A percentile compares a stretch with the other conserved stretches of the same genome.
Evolutionary conservation across 2,888 invertebrate species (phyloP).

Genomic region (Scaptomyza reducta): DNA sequence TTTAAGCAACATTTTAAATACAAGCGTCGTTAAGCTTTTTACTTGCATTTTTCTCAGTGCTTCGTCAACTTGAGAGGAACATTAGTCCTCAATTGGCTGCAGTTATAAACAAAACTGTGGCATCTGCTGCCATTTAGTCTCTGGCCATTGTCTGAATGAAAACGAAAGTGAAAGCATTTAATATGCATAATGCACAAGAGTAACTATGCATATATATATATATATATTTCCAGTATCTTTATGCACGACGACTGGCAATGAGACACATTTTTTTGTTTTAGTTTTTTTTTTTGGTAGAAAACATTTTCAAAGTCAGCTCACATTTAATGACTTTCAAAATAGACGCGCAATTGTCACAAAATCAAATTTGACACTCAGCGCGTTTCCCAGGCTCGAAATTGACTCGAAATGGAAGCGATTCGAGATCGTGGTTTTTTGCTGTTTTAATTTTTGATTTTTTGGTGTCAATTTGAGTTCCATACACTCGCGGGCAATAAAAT

Average conservation of each 20-base stretch:
- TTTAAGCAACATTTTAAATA: too few species aligned
- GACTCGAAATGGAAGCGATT: constrained; percentile 45
- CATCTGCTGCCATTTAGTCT: constrained; percentile 16
- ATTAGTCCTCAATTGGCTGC: constrained; percentile 19
- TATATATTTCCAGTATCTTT: constrained; percentile 11
- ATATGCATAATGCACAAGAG: constrained; percentile 73
- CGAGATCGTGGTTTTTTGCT: constrained; percentile 18
- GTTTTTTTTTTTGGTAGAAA: not conserved
- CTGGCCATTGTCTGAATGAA: constrained; percentile 18
- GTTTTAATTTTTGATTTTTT: constrained; percentile 9
- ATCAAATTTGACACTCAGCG: constrained; percentile 50
- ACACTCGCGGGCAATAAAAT: constrained; percentile 58
- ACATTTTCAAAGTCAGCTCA: constrained; percentile 45
- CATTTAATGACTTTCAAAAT: constrained; percentile 53
- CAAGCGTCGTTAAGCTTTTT: too few species aligned
- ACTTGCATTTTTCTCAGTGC: not conserved
- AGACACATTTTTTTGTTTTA: constrained; percentile 36
- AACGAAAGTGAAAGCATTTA: constrained; percentile 80
- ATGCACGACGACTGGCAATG: constrained; percentile 32
- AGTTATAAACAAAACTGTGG: constrained; percentile 8
- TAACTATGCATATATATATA: constrained; percentile 6
- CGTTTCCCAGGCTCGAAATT: constrained; percentile 53
- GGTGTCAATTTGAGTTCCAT: constrained; percentile 71
- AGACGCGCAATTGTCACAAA: constrained; percentile 49
- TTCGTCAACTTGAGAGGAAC: constrained; percentile 10